Base-by-base conservation (phyloP, 2,113 vertebrate species). In the Prionailurus viverrinus region DNA sequence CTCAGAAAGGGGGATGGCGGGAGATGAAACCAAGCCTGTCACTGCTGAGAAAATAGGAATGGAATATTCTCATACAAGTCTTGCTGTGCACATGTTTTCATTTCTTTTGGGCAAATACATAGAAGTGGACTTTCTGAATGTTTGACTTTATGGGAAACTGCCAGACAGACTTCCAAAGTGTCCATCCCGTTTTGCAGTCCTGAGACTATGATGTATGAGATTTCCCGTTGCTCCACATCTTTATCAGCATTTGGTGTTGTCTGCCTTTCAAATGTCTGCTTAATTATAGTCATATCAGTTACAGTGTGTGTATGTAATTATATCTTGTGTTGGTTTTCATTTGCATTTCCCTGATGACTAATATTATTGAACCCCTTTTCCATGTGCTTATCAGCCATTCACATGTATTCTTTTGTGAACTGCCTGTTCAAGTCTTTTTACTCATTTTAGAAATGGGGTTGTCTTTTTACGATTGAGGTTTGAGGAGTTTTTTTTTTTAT, bases 321-420 rank as follows among this genome's bases (percentile, higher is more conserved):
- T 21, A 45, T 39, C 9, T 93, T 4, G 8, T 21, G 85, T 89
- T 95, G 81, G 45, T 83, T 91, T 74, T 68, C 48, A 93, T 79
- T 83, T 89, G 25, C 13, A 76, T 92, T 89, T 91, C 7, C 79
- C 29, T 27, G 36, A 61, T 66, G 76, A 82, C 48, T 53, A 36
- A 53, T 61, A 45, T 51, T 13, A 1, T 8, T 18, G 18, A 39
- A 4, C 31, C 5, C 33, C 3, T 8, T 93, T 36, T 53, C n/a
- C 9, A 25, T 7, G 45, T 73, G n/a, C 13, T 29, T 63, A 21
- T 36, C 29, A 11, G 29, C 68, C 15, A n/a, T 7, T 88, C 36
- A 25, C 45, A 7, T 25, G 27, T 84, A 33, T 33, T 91, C 27
- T 79, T 80, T 80, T 33, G n/a, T 69, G 71, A 94, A 79, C 5